Percentiles rank a stretch among this genome's conserved stretches.
These are phyloP conservation scores for Sanderia malayensis DNA, from an alignment of 30 jellyfish, hydroid and myxozoan species.

Conservation along the genomic window DNA sequence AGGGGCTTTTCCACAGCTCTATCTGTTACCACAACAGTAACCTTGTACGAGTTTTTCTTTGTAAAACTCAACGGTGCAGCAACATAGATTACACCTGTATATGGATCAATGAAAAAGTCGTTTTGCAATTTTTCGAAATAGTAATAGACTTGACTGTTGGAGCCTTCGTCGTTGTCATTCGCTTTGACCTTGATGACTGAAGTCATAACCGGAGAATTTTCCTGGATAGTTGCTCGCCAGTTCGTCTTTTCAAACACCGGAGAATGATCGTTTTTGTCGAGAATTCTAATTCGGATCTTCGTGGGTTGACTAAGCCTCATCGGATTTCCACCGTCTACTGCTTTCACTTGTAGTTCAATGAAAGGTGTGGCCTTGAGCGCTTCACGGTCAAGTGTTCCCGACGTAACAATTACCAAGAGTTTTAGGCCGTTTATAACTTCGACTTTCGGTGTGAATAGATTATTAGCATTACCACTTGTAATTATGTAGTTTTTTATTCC, in stretches of 20 bases:
- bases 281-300: constrained; percentile 52
- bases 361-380: constrained; percentile 83
- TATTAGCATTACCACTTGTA: constrained; percentile 58
- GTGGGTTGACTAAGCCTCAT: constrained; percentile 48
- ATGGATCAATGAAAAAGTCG: constrained; percentile 78
- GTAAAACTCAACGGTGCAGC: constrained; percentile 66
- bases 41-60: constrained; percentile 27
- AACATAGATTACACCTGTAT: constrained; percentile 84
- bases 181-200: constrained; percentile 87
- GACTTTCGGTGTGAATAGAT: constrained; percentile 59
- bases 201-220: constrained; percentile 68
- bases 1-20: constrained; percentile 66
- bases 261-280: constrained; percentile 79
- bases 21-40: constrained; percentile 79
- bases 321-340: constrained; percentile 90
- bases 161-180: constrained; percentile 89
- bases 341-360: constrained; percentile 68
- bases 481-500: constrained; percentile 62
- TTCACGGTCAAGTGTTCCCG: constrained; percentile 83
- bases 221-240: constrained; percentile 83
- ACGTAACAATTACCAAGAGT: constrained; percentile 69
- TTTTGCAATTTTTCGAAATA: constrained; percentile 63
- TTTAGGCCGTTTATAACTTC: constrained; percentile 67
- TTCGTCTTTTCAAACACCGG: constrained; percentile 78
- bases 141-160: constrained; percentile 80